Evolutionary conservation across 2,113 vertebrate species (phyloP).

Genomic region (Aviceda subcristata): DNA sequence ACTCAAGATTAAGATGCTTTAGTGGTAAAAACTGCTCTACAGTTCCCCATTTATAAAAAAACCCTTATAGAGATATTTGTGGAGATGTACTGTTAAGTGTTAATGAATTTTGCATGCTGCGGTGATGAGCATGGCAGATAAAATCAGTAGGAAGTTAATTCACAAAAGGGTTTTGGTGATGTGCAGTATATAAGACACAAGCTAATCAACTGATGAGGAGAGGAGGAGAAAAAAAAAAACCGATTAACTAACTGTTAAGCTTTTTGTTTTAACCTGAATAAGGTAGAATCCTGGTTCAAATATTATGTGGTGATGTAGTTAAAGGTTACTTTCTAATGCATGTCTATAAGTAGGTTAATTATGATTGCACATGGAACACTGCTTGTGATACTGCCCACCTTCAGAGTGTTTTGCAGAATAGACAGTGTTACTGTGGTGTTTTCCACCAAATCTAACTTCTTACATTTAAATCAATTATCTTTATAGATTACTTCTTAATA

Average conservation of each 20-base stretch:
- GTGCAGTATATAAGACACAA: neutral
- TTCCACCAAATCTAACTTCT: neutral
- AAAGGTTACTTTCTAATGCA: constrained; percentile 5
- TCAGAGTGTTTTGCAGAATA: neutral
- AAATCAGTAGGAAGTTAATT: neutral
- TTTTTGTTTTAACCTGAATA: neutral
- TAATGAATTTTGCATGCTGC: neutral
- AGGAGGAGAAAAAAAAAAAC: neutral
- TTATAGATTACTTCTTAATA: neutral
- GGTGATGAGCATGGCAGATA: neutral
- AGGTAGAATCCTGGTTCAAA: neutral
- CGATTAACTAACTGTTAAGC: neutral
- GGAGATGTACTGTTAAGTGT: neutral
- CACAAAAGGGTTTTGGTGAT: neutral
- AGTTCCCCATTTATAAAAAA: neutral
- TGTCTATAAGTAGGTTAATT: neutral
- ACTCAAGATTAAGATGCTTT: neutral
- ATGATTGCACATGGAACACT: neutral
- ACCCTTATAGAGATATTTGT: neutral
- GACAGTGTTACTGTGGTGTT: neutral
- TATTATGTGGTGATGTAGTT: neutral
- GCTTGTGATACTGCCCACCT: neutral
- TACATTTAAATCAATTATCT: neutral
- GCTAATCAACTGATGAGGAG: neutral
- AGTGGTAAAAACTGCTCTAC: neutral